Evolutionary conservation across 2,113 vertebrate genomes (phyloP), one percentile per base, ranked within the genome.

Genomic region (Boulengeromyrus knoepffleri): DNA sequence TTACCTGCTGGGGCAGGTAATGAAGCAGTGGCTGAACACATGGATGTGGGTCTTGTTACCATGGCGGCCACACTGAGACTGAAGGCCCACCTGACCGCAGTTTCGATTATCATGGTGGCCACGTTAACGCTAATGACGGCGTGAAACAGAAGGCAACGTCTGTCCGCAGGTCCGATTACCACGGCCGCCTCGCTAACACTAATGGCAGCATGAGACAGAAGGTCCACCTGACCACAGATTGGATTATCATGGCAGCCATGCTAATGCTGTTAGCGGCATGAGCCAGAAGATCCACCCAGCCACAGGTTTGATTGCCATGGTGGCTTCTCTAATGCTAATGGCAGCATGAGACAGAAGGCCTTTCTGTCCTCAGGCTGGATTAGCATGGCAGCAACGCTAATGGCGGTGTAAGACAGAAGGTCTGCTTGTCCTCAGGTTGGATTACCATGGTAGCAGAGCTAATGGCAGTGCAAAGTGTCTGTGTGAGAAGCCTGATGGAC

Each of bases 1-100:
- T 94, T 84, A 45, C 92, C 77, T 91, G 90, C 70, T 91, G 84
- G 53, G 56, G 89, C 92, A 93, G 91, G 90, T 91, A 92, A 93
- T 93, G 88, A 93, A 89, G 89, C 87, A 85, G 90, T 92, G 90
- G 89, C 90, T 87, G 88, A 90, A 90, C 88, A 80, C 88, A 90
- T 91, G 89, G 92, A 90, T 92, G 91, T 91, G 93, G 89, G 91
- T 24, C 87, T 50, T 46, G 92, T 91, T 92, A 91, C 88, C 89
- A 88, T 92, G 91, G 91, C 92, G 92, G 91, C 90, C 93, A 31
- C 62, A 27, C 62, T 66, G 56, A 62, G 56, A 62, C 21, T 9
- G 56, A 62, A 62, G 56, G 24, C 56, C 56, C 24, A 3, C 56
- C 21, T n/a, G 56, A 62, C 56, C 56, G 24, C 2, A n/a, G 19